Conservation (phyloP, 1,140 invertebrate species). For the Xylocopa sonorina region DNA sequence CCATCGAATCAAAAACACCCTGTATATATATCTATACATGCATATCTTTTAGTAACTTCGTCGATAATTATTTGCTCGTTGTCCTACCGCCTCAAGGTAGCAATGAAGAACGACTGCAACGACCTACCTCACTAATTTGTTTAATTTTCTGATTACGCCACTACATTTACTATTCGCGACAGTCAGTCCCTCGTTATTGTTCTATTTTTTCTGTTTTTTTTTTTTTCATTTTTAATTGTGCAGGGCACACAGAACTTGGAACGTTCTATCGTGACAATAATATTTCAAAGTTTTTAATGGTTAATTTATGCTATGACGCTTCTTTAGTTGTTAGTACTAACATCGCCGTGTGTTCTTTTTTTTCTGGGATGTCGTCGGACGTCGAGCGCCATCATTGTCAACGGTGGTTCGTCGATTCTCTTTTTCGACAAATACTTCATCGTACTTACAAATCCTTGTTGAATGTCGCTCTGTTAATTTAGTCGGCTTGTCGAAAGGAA, state of each 20-base stretch:
- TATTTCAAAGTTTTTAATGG: conserved; percentile 72
- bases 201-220: neutral
- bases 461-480: neutral
- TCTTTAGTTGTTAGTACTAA: conserved; percentile 78
- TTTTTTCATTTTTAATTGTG: conserved; percentile 1
- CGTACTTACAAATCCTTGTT: neutral
- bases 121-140: conserved; percentile 52
- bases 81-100: conserved; percentile 19
- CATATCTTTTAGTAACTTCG: neutral
- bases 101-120: conserved; percentile 29
- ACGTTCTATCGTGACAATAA: conserved; percentile 68
- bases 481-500: neutral
- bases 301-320: conserved; percentile 74
- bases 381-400: conserved; percentile 15
- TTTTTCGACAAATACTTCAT: neutral
- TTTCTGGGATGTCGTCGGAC: conserved; percentile 41
- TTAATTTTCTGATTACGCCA: conserved; percentile 46
- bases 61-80: conserved; percentile 8
- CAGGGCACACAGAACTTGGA: conserved; percentile 51
- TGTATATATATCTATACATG: neutral
- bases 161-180: conserved; percentile 20
- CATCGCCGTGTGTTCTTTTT: conserved; percentile 70
- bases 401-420: conserved; percentile 16
- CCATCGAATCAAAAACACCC: too few species aligned
- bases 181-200: conserved; percentile 20